Evolutionary conservation across 2,797 vertebrate species (phyloP), one percentile per base, ranked within the genome.

Genomic region (Lindbergichthys nudifrons): DNA sequence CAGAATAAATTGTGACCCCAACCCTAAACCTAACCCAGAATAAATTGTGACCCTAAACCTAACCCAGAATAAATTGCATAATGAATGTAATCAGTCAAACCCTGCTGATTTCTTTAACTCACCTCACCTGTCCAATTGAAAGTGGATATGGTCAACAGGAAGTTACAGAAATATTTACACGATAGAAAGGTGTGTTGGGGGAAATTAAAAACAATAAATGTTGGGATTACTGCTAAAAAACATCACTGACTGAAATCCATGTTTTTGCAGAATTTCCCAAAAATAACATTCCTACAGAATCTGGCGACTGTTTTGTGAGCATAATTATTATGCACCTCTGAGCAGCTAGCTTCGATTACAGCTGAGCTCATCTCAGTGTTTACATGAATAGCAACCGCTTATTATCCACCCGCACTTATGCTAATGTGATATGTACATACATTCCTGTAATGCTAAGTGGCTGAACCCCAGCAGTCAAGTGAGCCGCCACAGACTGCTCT

Each of bases 371-470:
- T 74, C 56, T n/a, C 56, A 18, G 61, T 82, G 70, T 82, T 86
- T 82, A 81, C 53, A 65, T 36, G 43, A 81, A 85, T 58, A 64
- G 63, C 65, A 80, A 89, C 75, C 67, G 63, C 82, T 76, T 70
- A 73, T 74, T 80, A 80, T 85, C 77, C 76, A 73, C 64, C 71
- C 77, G 82, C 67, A 77, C 70, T 86, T 75, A 86, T 84, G 78
- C 71, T 80, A 84, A 82, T 84, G 70, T 50, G 65, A 85, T 77
- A 84, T 66, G 77, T 56, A 73, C 66, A 85, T 79, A 80, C 75
- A 84, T 86, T 80, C 62, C 43, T 77, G 70, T 30, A 23, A 78
- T 3, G 68, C 76, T 63, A 62, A 88, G 79, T 78, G 83, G 82
- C 85, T 84, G 80, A 84, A 64, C 30, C 77, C 76, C 65, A 64